Evolutionary conservation across 1,140 invertebrate species (phyloP), one percentile per base, ranked within the genome.

Genomic region (Saccostrea glomerata): DNA sequence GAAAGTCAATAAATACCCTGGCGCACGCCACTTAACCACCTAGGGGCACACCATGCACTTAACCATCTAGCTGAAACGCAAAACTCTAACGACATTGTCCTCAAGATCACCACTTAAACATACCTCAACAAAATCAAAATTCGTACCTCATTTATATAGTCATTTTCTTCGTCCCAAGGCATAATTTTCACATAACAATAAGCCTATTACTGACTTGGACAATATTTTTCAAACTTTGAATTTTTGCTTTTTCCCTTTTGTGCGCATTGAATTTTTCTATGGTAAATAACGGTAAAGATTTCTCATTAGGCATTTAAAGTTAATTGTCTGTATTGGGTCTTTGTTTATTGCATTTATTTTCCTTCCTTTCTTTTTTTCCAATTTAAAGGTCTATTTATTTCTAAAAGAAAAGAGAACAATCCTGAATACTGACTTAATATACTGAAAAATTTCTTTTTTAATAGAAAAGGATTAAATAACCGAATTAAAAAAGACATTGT

Each of bases 251-350:
- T 30, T 77, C 25, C 7, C 30, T 36, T n/a, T 30, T 13, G 23
- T 17, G 70, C 58, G 12, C 25, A 77, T 77, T 77, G 11, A 77
- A 40, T 77, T 77, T 30, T 25, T 12, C 13, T 4, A 30, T 36
- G 30, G 25, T 77, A 25, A 12, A 77, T 30, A 17, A 30, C 23
- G 36, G 25, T 77, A 13, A 15, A 17, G 70, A 25, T 12, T 25
- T 12, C 70, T 77, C 7, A 77, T 77, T 77, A 36, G 25, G 6
- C 23, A 0, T 66, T 66, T 66, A 23, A 36, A 5, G n/a, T 77
- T 77, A 77, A 77, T 77, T 77, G 70, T 77, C 70, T 77, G 70
- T 77, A 11, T 11, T 77, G 17, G 15, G 17, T 77, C 30, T 77
- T 77, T 77, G 70, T 66, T 66, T 20, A 66, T 66, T 20, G 20